Evolutionary conservation across 2,797 vertebrate species (phyloP).

Genomic region (Rhodeus uyekii): DNA sequence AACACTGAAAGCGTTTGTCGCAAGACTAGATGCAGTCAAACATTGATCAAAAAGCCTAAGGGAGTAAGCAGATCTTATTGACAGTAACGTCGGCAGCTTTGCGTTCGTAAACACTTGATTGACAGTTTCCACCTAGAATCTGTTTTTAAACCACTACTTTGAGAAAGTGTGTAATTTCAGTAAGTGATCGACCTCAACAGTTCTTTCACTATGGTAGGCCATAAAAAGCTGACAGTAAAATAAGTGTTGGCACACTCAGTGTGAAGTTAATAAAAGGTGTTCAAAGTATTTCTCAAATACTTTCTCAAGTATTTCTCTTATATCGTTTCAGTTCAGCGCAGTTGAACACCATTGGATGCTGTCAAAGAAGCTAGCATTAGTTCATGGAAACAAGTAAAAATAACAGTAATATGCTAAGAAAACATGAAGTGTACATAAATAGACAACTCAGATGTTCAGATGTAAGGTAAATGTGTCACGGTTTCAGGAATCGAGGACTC

Average conservation of each 20-base stretch:
- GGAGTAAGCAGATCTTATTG: not conserved
- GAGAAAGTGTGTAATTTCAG: not conserved
- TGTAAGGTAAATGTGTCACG: no score
- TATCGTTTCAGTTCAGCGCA: not conserved
- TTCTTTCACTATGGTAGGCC: not conserved
- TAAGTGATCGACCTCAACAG: not conserved
- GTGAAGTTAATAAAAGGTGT: conserved; percentile 11
- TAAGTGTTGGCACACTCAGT: no score
- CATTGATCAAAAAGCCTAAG: conserved; percentile 1
- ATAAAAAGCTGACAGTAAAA: not conserved
- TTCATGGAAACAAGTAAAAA: conserved; percentile 40
- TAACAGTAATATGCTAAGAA: not conserved
- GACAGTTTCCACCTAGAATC: not conserved
- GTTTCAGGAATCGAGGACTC: no score
- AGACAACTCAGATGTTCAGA: no score
- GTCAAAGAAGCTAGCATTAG: conserved; percentile 28
- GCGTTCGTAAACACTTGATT: not conserved
- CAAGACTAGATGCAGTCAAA: conserved; percentile 6
- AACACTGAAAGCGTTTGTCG: conserved; percentile 45
- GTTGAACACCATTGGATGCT: not conserved
- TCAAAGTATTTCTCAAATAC: conserved; percentile 15
- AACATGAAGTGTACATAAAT: not conserved
- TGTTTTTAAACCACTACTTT: not conserved
- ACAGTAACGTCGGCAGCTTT: not conserved
- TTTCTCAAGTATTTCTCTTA: conserved; percentile 16